Evolutionary conservation across 2,797 vertebrate genomes (phyloP), one percentile per base, ranked within the genome.

Genomic region (Tamandua tetradactyla): DNA sequence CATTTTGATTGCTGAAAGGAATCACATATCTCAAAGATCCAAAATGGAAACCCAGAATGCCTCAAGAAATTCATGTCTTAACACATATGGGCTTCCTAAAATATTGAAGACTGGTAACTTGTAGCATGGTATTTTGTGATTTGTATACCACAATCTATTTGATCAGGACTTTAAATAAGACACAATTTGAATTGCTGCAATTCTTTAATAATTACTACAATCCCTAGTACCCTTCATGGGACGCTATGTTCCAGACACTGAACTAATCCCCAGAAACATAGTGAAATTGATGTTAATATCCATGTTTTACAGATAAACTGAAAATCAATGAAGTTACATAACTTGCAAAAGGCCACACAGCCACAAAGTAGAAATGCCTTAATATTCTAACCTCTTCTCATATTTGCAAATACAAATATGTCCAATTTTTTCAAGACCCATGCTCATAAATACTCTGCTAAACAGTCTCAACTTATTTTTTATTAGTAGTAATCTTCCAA

Each of bases 1-100:
- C 84, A 93, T 91, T 96, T 94, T 75, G 27, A 96, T 64, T n/a
- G 79, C 89, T 92, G 47, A 78, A 96, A 96, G 81, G 68, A 94
- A 88, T 94, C 71, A 27, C 23, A 62, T 87, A 96, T 61, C 23
- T 84, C 42, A 61, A 91, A 4, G 49, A 94, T 42, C 93, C 92
- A 59, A 89, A 90, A 49, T 72, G 87, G 42, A 47, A 4, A 82
- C 66, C 94, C 91, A 93, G n/a, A 94, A 42, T 84, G 86, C 66
- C 59, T 81, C 18, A 64, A 20, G 13, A 85, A 94, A 94, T 95
- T 49, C 20, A 86, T 93, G 95, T 59, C 25, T 84, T 76, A 55
- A 27, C 66, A 89, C 30, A 87, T 87, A 64, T 69, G 7, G 17
- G 3, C n/a, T 59, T 96, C 20, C 44, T 47, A 72, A 74, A 76